Evolutionary conservation across 2,113 vertebrate genomes (phyloP).

Genomic region (Crocuta crocuta): DNA sequence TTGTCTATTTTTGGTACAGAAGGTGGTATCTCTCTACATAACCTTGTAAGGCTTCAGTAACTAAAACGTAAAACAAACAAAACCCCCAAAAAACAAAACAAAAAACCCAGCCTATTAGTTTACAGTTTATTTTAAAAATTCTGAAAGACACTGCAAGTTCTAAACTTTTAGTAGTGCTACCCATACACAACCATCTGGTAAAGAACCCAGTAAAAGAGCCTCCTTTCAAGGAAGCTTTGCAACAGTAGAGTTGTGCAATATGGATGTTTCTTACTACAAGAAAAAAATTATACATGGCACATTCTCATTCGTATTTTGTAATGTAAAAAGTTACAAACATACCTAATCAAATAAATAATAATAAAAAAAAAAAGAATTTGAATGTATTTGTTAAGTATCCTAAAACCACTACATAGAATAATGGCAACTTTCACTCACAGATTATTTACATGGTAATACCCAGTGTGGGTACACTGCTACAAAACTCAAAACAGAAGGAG

Average conservation of each 20-base stretch:
- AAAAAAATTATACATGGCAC: constrained; percentile 89
- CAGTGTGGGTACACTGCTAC: constrained; percentile 95
- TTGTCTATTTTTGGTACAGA: constrained; percentile 92
- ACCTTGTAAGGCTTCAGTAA: constrained; percentile 90
- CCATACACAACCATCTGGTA: constrained; percentile 85
- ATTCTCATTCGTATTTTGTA: constrained; percentile 89
- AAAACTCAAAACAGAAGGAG: constrained; percentile 91
- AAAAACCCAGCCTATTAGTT: constrained; percentile 87
- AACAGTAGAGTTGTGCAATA: constrained; percentile 89
- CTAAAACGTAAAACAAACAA: constrained; percentile 87
- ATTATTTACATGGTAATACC: constrained; percentile 95
- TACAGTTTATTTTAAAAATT: constrained; percentile 90
- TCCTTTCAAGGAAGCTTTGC: constrained; percentile 85
- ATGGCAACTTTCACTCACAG: constrained; percentile 90
- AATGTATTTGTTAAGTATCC: constrained; percentile 88
- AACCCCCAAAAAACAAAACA: constrained; percentile 61
- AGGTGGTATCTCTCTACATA: constrained; percentile 89
- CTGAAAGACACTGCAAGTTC: constrained; percentile 90
- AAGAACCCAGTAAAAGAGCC: constrained; percentile 85
- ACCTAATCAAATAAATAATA: constrained; percentile 95
- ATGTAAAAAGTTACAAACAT: constrained; percentile 92
- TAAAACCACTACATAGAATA: constrained; percentile 90
- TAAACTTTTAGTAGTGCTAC: constrained; percentile 90
- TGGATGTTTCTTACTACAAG: constrained; percentile 87
- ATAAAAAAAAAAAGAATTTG: constrained; percentile 88